phyloP scores from a whole-genome alignment of 1,140 invertebrate genomes.

The Lordiphosa clarofinis region DNA sequence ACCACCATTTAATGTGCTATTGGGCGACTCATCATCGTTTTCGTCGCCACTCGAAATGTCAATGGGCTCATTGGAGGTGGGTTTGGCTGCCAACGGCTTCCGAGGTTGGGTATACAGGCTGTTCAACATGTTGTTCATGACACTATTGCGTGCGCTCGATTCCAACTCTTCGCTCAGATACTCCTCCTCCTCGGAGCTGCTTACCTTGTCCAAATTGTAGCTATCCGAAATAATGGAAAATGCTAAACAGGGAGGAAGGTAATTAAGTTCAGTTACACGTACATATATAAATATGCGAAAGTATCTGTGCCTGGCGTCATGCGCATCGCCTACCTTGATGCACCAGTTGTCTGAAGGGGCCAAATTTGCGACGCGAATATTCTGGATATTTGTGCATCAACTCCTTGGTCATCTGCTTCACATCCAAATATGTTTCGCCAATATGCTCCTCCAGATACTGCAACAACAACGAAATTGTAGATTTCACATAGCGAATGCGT shows the following conservation, averaged over 20 bases:
- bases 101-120: conserved; percentile 40
- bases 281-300: background rate
- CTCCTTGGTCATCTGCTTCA: conserved; percentile 86
- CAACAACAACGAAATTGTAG: conserved; percentile 5
- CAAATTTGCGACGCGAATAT: conserved; percentile 85
- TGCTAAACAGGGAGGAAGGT: conserved; percentile 49
- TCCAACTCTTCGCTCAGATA: conserved; percentile 35
- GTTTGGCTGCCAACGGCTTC: conserved; percentile 22
- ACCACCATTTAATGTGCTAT: conserved; percentile 35
- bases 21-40: conserved; percentile 69
- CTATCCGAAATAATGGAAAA: conserved; percentile 82
- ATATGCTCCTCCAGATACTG: conserved; percentile 87
- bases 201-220: conserved; percentile 81
- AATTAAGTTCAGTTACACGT: background rate
- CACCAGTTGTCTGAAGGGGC: conserved; percentile 84
- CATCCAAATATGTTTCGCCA: conserved; percentile 86
- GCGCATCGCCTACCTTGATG: conserved; percentile 79
- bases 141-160: conserved; percentile 79
- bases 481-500: conserved; percentile 14
- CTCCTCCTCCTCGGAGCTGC: conserved; percentile 45
- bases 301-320: conserved; percentile 1
- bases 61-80: conserved; percentile 79
- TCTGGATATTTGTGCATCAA: conserved; percentile 86
- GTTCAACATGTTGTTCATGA: conserved; percentile 82
- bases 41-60: conserved; percentile 83